phyloP scores from a whole-genome alignment of 2,797 vertebrate species.

The Remorina albescens region DNA sequence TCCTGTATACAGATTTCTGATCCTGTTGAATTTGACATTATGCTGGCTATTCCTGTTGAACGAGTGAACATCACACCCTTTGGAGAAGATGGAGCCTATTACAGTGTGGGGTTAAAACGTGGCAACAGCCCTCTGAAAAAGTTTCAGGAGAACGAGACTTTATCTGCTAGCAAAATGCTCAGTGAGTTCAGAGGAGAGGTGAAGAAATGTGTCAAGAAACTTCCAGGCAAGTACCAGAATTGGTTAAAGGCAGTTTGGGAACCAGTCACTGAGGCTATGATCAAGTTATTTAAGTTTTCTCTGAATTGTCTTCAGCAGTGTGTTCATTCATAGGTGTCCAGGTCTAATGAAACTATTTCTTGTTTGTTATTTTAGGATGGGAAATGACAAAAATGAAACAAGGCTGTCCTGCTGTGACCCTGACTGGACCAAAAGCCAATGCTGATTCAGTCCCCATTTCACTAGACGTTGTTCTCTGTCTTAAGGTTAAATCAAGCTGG shows the following conservation, averaged over 20 bases:
- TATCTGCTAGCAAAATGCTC: constrained; percentile 86
- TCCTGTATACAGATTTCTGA: constrained; percentile 83
- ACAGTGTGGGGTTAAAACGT: constrained; percentile 84
- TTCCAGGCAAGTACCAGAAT: constrained; percentile 69
- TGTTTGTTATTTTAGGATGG: constrained; percentile 59
- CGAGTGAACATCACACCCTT: constrained; percentile 77
- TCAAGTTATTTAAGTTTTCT: no score
- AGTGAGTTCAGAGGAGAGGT: constrained; percentile 84
- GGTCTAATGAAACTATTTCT: neutral
- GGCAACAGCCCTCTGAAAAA: constrained; percentile 51
- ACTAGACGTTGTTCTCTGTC: constrained; percentile 88
- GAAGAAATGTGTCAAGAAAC: constrained; percentile 71
- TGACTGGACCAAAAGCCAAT: constrained; percentile 28
- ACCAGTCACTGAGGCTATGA: neutral
- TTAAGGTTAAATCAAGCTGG: constrained; percentile 83
- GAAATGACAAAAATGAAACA: constrained; percentile 72
- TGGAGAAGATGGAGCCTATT: constrained; percentile 79
- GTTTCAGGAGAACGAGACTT: constrained; percentile 75
- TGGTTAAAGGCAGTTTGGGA: neutral
- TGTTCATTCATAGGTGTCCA: no score
- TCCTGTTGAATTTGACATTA: constrained; percentile 93
- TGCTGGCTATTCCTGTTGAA: constrained; percentile 81
- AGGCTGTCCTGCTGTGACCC: constrained; percentile 89
- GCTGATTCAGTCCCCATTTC: constrained; percentile 80
- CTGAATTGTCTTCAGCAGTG: no score